Base-by-base conservation (phyloP, 2,797 vertebrate species). In the Alcedo atthis region DNA sequence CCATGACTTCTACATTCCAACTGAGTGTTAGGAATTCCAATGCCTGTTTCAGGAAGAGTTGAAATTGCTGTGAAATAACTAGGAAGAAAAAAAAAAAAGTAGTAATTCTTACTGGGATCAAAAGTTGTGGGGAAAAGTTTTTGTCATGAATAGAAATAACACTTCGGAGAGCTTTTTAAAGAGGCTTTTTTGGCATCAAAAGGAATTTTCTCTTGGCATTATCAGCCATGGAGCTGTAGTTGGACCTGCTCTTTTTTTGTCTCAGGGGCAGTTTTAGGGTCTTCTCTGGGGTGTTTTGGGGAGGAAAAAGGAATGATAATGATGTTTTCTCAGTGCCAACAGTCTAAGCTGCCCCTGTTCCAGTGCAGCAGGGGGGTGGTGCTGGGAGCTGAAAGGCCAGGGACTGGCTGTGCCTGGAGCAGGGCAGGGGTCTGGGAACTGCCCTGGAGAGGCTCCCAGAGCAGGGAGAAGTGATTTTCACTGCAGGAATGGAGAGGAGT, bases 1-100 rank as follows among this genome's bases (percentile, higher is more conserved):
- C 71, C 69, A 58, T 55, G 85, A 76, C 79, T 96, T 95, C 63
- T 89, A 95, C 81, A 92, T 97, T 97, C 80, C 89, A 43, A 79
- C 46, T 49, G 79, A 53, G 11, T 81, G 59, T 66, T 76, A 93
- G 62, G 87, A 96, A 86, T 58, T 94, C 62, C 63, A 68, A 81
- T 66, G 5, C 0, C 2, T n/a, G 63, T 66, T 91, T 89, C 43
- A 80, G 63, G 64, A 61, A 17, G 58, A 73, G 71, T 67, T 79
- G 76, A 89, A 95, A 88, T 19, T 84, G 81, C 63, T 82, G 58
- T 90, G 42, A 88, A 84, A 86, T 71, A 28, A 87, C 49, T 66
- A 42, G 37, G 30, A 69, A 81, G 59, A 25, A 43, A 79, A 48
- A 37, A 82, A 68, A 26, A 49, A 74, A 37, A 37, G 12, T 37